These are phyloP conservation scores for Micrastur ruficollis DNA, from an alignment of 2,797 vertebrate species.

Conservation along the genomic window DNA sequence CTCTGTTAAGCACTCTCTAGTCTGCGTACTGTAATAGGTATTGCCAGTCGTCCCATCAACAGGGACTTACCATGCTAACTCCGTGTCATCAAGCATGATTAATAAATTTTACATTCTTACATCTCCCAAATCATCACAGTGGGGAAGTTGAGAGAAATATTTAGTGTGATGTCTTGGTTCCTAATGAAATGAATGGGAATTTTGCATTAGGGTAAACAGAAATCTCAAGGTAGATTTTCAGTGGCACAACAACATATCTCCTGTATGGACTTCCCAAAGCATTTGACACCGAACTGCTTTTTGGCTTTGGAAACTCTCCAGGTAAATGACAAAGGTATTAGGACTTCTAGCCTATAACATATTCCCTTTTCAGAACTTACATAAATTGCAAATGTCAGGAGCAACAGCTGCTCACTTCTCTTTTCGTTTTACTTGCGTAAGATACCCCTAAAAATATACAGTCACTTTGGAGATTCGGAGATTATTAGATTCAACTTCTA, in stretches of 20 bases:
- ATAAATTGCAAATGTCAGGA: background rate
- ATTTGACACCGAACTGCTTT: background rate
- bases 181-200: background rate
- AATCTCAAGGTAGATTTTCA: background rate
- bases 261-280: background rate
- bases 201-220: background rate
- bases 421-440: background rate
- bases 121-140: background rate
- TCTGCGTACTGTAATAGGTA: background rate
- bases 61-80: background rate
- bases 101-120: background rate
- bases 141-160: background rate
- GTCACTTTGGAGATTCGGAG: background rate
- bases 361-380: background rate
- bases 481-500: background rate
- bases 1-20: background rate
- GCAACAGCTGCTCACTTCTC: background rate
- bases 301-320: constrained; percentile 3
- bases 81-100: background rate
- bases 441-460: background rate
- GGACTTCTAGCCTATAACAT: background rate
- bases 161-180: background rate
- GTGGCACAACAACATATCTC: background rate
- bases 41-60: background rate
- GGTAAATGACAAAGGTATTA: background rate